Base-by-base conservation (phyloP, 2,888 invertebrate species). In the Folsomia manolachei region DNA sequence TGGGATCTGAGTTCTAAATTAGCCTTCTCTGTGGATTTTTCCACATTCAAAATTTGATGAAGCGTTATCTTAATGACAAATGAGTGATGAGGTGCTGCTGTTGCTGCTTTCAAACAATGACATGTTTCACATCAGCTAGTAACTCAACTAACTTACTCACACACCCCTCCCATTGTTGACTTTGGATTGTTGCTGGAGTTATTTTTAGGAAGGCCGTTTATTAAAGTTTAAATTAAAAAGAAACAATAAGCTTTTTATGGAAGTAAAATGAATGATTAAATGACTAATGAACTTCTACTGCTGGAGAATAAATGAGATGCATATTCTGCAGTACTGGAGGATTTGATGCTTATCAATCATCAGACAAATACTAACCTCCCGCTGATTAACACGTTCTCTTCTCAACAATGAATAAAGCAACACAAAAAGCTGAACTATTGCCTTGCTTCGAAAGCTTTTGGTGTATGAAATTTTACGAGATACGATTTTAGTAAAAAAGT, bases 221-320 rank as follows among this genome's bases (percentile, higher is more conserved):
- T 39, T 39, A 9, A 4, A 39, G 39, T 14, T 4, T 39, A 14
- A 39, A 14, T 39, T 39, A 39, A 39, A 39, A 39, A 39, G 14
- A 39, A 39, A 39, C n/a, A n/a, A n/a, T 39, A 14, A 14, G 4
- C 14, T 4, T 39, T 39, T 39, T 39, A 14, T 39, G 39, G 7
- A 14, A 39, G 39, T 4, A 39, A 39, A 39, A 39, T 56, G 21
- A 56, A n/a, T 56, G 56, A 56, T 56, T 56, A 56, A 56, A 56
- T 56, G 56, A n/a, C 56, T 56, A 56, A 56, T 56, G 56, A 56
- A 56, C 56, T 56, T 56, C 56, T n/a, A n/a, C n/a, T 39, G 39
- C 39, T 56, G 56, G 56, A 56, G 18, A 56, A 56, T 56, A 56
- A 56, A 56, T 56, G 56, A 56, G 56, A 39, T 39, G 39, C 14